Evolutionary conservation across 2,113 vertebrate genomes (phyloP).

Genomic region (Silurus asotus): DNA sequence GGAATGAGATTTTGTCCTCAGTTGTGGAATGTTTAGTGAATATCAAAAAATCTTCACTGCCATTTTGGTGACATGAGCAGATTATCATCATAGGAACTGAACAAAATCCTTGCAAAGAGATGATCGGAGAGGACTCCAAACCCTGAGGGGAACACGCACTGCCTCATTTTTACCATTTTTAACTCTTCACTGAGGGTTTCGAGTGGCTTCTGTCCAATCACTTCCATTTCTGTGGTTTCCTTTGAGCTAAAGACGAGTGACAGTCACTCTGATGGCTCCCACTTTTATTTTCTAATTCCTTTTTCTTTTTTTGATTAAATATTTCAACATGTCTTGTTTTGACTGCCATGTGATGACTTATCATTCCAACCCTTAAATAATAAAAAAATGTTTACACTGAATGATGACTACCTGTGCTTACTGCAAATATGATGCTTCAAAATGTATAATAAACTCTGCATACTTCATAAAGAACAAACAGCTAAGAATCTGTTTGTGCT

Average conservation of each 20-base stretch:
- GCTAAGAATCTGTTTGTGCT: too few species aligned
- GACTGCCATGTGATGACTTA: conserved; percentile 77
- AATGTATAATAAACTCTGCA: too few species aligned
- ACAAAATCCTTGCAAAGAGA: background rate
- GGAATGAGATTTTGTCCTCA: background rate
- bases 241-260: conserved; percentile 76
- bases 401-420: background rate
- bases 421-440: background rate
- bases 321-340: conserved; percentile 69
- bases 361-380: conserved; percentile 76
- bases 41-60: background rate
- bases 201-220: conserved; percentile 51
- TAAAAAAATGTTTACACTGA: conserved; percentile 49
- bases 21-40: background rate
- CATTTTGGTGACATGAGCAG: background rate
- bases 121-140: background rate
- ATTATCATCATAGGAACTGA: background rate
- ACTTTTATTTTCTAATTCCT: conserved; percentile 40
- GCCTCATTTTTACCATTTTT: background rate
- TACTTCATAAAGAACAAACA: too few species aligned
- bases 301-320: conserved; percentile 63
- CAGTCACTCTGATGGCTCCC: conserved; percentile 74
- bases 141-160: background rate
- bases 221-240: conserved; percentile 65
- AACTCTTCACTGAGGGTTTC: background rate